Evolutionary conservation across 2,888 invertebrate species (phyloP), one percentile per base, ranked within the genome.

Genomic region (Torymus tubicola): DNA sequence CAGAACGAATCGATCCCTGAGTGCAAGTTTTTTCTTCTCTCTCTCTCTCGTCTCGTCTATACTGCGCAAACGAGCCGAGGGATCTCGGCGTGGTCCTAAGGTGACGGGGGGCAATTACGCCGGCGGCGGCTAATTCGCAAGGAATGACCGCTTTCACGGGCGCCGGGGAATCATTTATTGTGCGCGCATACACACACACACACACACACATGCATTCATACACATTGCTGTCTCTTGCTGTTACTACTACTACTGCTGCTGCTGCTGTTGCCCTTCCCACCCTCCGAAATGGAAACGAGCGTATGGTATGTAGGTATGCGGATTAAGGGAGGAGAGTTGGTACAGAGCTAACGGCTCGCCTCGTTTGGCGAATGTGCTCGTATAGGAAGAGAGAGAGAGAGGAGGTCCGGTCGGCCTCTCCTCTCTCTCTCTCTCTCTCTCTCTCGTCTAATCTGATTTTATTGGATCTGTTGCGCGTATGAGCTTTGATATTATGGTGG

Each of bases 71-170:
- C 67, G 57, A 52, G 75, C 16, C 64, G 18, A 3, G n/a, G 14
- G 67, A 31, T 52, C 50, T n/a, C 14, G 50, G 14, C 14, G 8
- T 2, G 42, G 65, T 42, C n/a, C 31, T 13, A 53, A 18, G 75
- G 50, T 75, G 75, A 75, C 61, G 76, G 69, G 69, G 76, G 76
- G 76, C 76, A 76, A 69, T 74, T 74, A 74, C 50, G 74, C 65
- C 24, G 21, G 18, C 31, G 24, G 12, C 58, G 50, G 65, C 67
- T 67, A 74, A 74, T 74, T 74, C 74, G 67, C 74, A 74, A 74
- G 74, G 60, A 74, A 74, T 65, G 65, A 52, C 71, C 71, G 21
- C 8, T 42, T 42, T 5, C 42, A 8, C 21, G 50, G 8, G 61
- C 61, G 55, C 57, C 50, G 60, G 60, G 70, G 70, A 70, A 60